These are phyloP conservation scores for Brachyistius frenatus DNA, from an alignment of 2,113 vertebrate genomes.

Conservation along the genomic window DNA sequence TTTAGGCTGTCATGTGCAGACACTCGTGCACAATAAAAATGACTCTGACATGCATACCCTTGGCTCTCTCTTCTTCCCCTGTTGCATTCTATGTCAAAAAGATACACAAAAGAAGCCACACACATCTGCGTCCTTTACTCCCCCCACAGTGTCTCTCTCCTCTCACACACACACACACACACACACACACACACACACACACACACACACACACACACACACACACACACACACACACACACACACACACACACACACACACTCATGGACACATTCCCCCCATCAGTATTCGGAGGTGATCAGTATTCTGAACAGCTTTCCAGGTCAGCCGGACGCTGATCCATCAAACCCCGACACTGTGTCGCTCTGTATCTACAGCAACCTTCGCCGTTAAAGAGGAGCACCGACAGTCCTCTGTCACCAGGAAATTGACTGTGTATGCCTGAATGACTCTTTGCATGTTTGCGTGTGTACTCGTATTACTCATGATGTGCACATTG, in stretches of 20 bases:
- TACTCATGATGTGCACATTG: not conserved
- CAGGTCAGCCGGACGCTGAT: slow-evolving; percentile 77
- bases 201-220: too few relatives aligned
- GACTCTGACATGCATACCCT: slow-evolving; percentile 30
- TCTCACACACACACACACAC: too few relatives aligned
- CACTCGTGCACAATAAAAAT: slow-evolving; percentile 23
- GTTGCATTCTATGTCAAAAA: slow-evolving; percentile 21
- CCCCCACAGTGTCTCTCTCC: slow-evolving; percentile 14
- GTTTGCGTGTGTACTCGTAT: slow-evolving; percentile 12
- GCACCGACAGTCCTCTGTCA: slow-evolving; percentile 54
- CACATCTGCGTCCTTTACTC: slow-evolving; percentile 6
- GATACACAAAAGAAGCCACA: slow-evolving; percentile 30
- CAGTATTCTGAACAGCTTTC: slow-evolving; percentile 73
- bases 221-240: too few relatives aligned
- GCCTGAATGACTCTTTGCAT: slow-evolving; percentile 27
- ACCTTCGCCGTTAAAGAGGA: slow-evolving; percentile 68
- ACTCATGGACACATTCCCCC: slow-evolving; percentile 12
- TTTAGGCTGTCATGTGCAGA: slow-evolving; percentile 21
- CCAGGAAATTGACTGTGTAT: slow-evolving; percentile 49
- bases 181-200: too few relatives aligned
- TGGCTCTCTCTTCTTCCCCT: slow-evolving; percentile 17
- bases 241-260: not conserved
- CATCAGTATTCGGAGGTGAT: slow-evolving; percentile 67
- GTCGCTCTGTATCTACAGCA: slow-evolving; percentile 75
- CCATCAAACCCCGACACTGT: slow-evolving; percentile 74